These are phyloP conservation scores for Chelonus formosanus DNA, from an alignment of 2,888 invertebrate genomes.

Conservation along the genomic window DNA sequence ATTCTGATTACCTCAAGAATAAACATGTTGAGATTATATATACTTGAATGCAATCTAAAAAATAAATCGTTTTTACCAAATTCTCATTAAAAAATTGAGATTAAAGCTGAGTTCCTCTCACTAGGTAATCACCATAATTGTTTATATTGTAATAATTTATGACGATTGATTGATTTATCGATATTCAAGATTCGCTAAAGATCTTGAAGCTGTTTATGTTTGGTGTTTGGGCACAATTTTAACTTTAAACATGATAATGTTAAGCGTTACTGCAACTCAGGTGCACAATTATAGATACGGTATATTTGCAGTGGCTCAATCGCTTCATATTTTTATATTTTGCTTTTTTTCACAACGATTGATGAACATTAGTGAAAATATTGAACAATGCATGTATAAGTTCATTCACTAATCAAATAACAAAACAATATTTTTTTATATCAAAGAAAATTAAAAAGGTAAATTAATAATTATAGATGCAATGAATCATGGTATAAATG, in stretches of 20 bases:
- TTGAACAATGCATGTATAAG: constrained; percentile 5
- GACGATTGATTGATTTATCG: too few relatives aligned
- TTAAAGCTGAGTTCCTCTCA: too few relatives aligned
- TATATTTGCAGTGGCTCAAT: background rate
- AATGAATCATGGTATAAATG: constrained; percentile 26
- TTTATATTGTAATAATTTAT: too few relatives aligned
- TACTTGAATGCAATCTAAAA: background rate
- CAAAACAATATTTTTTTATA: background rate
- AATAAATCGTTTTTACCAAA: too few relatives aligned
- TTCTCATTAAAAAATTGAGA: too few relatives aligned
- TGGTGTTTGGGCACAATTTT: constrained; percentile 16
- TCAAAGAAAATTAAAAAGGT: constrained; percentile 1
- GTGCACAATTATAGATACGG: background rate
- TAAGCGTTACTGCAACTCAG: constrained; percentile 17
- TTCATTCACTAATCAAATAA: too few relatives aligned
- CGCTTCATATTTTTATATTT: constrained; percentile 7
- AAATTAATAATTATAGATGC: background rate
- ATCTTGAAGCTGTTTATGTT: constrained; percentile 12
- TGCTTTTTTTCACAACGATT: constrained; percentile 17
- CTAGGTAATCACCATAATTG: background rate
- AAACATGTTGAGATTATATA: too few relatives aligned
- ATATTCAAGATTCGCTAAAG: constrained; percentile 17
- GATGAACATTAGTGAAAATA: background rate
- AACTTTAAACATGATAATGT: constrained; percentile 8
- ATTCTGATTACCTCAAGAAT: too few relatives aligned